A percentile compares a stretch with the other conserved stretches of the same genome.
These are phyloP conservation scores for Hyles euphorbiae DNA, from an alignment of 1,140 invertebrate genomes.

Conservation along the genomic window DNA sequence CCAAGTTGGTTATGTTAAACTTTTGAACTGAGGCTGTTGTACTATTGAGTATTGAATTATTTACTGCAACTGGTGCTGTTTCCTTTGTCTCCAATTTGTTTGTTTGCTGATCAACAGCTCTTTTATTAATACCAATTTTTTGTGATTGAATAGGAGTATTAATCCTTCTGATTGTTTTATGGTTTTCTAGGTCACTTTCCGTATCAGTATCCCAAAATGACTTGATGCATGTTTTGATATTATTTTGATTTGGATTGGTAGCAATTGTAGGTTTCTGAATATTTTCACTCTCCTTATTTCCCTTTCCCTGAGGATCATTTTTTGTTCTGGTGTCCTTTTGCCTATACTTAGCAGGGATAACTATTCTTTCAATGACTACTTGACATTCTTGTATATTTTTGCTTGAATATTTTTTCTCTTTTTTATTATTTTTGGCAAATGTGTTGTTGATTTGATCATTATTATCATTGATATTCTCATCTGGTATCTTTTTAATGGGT, in stretches of 20 bases:
- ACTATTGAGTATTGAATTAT: conserved; percentile 2
- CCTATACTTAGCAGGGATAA: too few species aligned
- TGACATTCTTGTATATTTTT: conserved; percentile 4
- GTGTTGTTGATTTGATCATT: conserved; percentile 8
- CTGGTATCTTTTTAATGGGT: conserved; percentile 11
- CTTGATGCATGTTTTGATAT: conserved; percentile 11
- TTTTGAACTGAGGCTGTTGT: conserved; percentile 3
- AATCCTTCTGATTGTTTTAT: not conserved
- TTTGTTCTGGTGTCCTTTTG: too few species aligned
- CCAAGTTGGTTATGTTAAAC: conserved; percentile 8
- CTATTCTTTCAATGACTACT: too few species aligned
- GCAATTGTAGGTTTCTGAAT: conserved; percentile 7
- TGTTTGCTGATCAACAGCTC: too few species aligned
- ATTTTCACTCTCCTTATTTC: too few species aligned
- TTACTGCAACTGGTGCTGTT: not conserved
- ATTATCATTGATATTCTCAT: not conserved
- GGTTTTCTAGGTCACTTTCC: conserved; percentile 1
- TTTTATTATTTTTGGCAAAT: conserved; percentile 14
- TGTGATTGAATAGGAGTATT: not conserved
- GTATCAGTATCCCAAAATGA: conserved; percentile 9
- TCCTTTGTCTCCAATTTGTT: not conserved
- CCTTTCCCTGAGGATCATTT: too few species aligned
- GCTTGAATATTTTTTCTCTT: conserved; percentile 2
- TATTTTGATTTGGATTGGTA: conserved; percentile 33
- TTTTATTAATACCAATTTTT: too few species aligned